A percentile compares a stretch with the other conserved stretches of the same genome.
Conservation (phyloP, 2,797 vertebrate species). For the Streptopelia turtur region DNA sequence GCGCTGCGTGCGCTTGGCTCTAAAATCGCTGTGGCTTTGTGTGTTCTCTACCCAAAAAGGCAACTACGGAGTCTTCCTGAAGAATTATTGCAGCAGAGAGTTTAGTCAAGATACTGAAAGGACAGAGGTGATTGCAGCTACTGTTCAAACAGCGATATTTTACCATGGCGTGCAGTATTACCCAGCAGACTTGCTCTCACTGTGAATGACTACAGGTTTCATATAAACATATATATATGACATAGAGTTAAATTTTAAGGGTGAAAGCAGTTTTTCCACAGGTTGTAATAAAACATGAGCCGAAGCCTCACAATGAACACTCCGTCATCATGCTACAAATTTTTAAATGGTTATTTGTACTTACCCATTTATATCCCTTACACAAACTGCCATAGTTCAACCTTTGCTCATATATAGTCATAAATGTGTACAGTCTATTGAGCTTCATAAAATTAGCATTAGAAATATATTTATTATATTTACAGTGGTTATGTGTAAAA, state of each 20-base stretch:
- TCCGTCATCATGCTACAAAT: background rate
- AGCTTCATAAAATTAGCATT: background rate
- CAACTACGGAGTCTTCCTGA: background rate
- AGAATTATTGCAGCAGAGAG: background rate
- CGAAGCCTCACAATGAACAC: background rate
- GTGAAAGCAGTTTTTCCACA: background rate
- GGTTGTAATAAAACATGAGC: background rate
- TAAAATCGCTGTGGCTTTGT: background rate
- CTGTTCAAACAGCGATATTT: background rate
- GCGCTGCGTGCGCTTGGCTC: background rate
- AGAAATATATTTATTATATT: background rate
- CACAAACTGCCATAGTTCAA: background rate
- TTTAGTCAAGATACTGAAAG: background rate
- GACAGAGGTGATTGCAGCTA: background rate
- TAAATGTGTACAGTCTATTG: background rate
- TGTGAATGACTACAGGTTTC: background rate
- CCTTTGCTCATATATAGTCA: background rate
- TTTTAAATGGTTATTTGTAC: background rate
- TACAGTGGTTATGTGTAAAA: background rate
- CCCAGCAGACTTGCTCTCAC: background rate
- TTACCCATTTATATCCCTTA: background rate
- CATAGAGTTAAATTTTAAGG: background rate
- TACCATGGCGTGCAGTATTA: background rate
- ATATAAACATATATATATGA: background rate
- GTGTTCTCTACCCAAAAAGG: background rate